Conservation (phyloP, 2,113 vertebrate genomes). For the Myodes glareolus region DNA sequence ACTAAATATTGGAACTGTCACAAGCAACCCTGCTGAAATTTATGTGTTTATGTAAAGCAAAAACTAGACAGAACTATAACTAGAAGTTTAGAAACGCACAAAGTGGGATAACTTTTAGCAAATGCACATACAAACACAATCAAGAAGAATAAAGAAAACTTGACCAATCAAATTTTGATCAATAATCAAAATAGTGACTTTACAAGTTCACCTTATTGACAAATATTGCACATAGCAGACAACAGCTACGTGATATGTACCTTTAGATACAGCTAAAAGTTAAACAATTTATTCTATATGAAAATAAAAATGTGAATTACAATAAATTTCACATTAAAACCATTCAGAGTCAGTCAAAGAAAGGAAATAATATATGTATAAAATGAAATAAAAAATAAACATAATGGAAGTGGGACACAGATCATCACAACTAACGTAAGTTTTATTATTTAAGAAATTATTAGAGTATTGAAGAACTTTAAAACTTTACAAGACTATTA, state of each 20-base stretch:
- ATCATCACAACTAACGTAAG: not conserved
- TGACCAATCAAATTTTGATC: not conserved
- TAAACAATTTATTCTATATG: not conserved
- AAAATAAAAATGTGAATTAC: not conserved
- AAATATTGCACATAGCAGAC: not conserved
- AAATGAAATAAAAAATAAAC: constrained; percentile 47
- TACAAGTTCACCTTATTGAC: not conserved
- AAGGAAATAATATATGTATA: not conserved
- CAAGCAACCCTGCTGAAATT: no score
- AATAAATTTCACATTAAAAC: not conserved
- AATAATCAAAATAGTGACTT: not conserved
- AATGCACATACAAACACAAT: not conserved
- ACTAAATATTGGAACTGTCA: not conserved
- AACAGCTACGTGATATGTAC: not conserved
- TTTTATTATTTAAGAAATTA: not conserved
- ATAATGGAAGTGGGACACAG: not conserved
- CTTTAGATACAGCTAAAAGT: not conserved
- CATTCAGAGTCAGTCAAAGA: not conserved
- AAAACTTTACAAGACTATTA: not conserved
- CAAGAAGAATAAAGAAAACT: not conserved
- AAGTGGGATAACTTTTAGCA: not conserved
- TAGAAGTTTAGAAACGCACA: not conserved
- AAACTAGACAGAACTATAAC: not conserved
- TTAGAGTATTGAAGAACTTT: not conserved
- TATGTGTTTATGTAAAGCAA: not conserved